Percentiles rank a stretch among this genome's conserved stretches.
phyloP scores from a whole-genome alignment of 2,113 vertebrate species.

The Pholis gunnellus region DNA sequence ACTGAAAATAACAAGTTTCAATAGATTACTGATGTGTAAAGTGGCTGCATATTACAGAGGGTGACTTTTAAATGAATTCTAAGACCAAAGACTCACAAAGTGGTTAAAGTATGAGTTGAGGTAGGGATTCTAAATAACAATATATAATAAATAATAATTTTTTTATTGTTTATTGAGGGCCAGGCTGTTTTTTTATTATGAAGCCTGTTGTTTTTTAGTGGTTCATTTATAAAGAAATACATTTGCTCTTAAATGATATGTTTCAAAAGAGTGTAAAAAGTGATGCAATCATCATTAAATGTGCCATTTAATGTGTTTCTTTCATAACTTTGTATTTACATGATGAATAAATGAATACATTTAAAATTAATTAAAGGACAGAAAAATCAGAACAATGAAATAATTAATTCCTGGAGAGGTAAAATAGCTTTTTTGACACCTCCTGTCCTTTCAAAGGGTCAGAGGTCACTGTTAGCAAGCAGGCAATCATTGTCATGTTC shows the following conservation, averaged over 20 bases:
- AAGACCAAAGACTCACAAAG: not conserved
- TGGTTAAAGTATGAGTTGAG: not conserved
- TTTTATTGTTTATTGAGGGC: not conserved
- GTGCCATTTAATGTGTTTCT: not conserved
- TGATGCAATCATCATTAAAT: not conserved
- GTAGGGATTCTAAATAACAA: not conserved
- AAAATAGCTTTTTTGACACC: not conserved
- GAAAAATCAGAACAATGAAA: not conserved
- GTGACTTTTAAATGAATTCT: not conserved
- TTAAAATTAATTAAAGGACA: not conserved
- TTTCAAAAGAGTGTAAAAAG: not conserved
- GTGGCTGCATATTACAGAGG: not conserved
- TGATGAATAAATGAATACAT: not conserved
- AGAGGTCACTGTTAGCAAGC: not conserved
- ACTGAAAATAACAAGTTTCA: not conserved
- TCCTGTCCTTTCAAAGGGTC: conserved; percentile 3
- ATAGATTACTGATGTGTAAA: not conserved
- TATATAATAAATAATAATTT: too few species aligned
- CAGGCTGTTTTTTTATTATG: not conserved
- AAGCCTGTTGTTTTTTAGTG: not conserved
- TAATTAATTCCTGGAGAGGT: not conserved
- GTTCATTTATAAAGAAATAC: not conserved
- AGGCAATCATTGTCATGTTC: not conserved
- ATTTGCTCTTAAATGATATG: not conserved
- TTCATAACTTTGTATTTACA: not conserved